These are phyloP conservation scores for Pseudomyrmex pallidus DNA, from an alignment of 1,140 invertebrate genomes.

Conservation along the genomic window DNA sequence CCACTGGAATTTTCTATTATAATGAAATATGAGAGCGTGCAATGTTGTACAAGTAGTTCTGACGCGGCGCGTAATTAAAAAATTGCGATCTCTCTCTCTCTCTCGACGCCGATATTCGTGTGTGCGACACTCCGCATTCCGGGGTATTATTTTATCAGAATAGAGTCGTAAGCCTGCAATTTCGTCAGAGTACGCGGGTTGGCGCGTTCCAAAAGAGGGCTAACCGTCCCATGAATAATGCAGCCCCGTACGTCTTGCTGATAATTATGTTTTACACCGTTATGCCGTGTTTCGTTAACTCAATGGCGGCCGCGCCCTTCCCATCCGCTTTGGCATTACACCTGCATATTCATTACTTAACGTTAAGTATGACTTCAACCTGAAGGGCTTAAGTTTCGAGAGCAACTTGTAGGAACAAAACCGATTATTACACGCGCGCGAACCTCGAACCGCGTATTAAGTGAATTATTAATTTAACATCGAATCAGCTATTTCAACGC, in stretches of 20 bases:
- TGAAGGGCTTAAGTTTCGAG: constrained; percentile 28
- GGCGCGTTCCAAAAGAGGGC: constrained; percentile 77
- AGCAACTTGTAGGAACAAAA: not conserved
- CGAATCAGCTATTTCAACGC: constrained; percentile 8
- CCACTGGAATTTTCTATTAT: constrained; percentile 46
- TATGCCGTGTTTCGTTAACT: constrained; percentile 83
- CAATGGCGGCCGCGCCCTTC: constrained; percentile 71
- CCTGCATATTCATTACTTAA: constrained; percentile 82
- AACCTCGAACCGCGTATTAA: constrained; percentile 33
- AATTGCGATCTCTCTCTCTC: constrained; percentile 11
- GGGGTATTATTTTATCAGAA: constrained; percentile 64
- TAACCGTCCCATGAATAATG: constrained; percentile 82
- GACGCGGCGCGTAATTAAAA: constrained; percentile 1
- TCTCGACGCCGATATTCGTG: constrained; percentile 13
- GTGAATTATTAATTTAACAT: constrained; percentile 42
- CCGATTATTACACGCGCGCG: constrained; percentile 42
- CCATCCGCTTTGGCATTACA: constrained; percentile 74
- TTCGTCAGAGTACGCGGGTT: constrained; percentile 62
- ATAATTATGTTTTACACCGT: constrained; percentile 84
- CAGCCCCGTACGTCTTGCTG: constrained; percentile 80
- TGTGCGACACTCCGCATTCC: no score
- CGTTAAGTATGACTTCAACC: constrained; percentile 77
- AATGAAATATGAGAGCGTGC: constrained; percentile 27
- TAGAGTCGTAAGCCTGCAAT: constrained; percentile 80
- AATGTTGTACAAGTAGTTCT: constrained; percentile 18